Conservation (phyloP, 2,113 vertebrate genomes). For the Myiozetetes cayanensis region DNA sequence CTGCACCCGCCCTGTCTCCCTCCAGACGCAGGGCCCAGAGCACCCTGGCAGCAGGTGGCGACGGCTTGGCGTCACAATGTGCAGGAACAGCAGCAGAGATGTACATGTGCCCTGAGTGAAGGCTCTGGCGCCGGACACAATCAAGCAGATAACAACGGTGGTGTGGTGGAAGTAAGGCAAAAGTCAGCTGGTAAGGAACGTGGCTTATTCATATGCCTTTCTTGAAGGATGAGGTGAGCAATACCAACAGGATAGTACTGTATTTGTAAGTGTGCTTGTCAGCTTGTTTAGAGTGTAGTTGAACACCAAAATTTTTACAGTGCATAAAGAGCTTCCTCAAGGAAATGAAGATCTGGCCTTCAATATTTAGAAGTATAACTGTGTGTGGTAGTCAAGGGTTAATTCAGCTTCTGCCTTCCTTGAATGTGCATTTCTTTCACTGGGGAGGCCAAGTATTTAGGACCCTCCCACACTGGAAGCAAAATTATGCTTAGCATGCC, state of each 20-base stretch:
- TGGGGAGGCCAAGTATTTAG: conserved; percentile 37
- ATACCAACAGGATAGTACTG: not conserved
- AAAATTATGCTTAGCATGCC: conserved; percentile 29
- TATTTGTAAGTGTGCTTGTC: not conserved
- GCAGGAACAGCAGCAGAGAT: not conserved
- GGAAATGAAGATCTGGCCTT: not conserved
- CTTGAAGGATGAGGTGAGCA: not conserved
- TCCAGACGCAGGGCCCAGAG: not conserved
- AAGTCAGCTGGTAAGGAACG: not conserved
- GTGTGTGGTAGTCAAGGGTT: conserved; percentile 23
- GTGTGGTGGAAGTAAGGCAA: not conserved
- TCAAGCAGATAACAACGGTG: not conserved
- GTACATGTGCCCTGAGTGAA: not conserved
- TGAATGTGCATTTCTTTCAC: not conserved
- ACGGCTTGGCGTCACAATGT: rapidly evolving
- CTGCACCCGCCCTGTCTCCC: rapidly evolving
- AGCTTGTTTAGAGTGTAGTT: not conserved
- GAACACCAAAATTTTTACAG: not conserved
- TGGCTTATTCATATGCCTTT: not conserved
- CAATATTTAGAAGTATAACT: not conserved
- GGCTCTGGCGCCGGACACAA: not conserved
- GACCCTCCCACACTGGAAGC: conserved; percentile 35
- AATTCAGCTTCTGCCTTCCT: conserved; percentile 8
- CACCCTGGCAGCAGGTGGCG: not conserved
- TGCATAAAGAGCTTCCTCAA: not conserved